phyloP scores from a whole-genome alignment of 1,140 invertebrate genomes.

The Drosophila busckii region DNA sequence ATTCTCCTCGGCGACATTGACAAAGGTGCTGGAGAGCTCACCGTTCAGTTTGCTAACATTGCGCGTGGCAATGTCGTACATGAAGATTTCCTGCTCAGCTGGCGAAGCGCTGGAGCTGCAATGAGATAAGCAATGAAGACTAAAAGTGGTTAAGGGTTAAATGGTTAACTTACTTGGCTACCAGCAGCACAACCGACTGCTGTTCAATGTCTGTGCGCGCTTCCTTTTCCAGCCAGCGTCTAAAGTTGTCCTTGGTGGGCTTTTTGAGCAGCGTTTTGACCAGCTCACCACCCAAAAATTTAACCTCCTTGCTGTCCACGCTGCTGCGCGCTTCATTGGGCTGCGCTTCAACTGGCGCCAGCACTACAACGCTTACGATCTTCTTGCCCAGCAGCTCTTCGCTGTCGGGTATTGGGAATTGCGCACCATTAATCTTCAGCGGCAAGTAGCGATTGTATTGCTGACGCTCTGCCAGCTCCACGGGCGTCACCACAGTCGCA shows the following conservation, averaged over 20 bases:
- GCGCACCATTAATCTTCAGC: conserved; percentile 89
- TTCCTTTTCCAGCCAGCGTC: conserved; percentile 88
- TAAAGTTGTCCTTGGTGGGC: conserved; percentile 87
- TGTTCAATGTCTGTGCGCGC: conserved; percentile 84
- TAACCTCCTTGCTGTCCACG: conserved; percentile 81
- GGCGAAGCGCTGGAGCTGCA: conserved; percentile 53
- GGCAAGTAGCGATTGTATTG: conserved; percentile 91
- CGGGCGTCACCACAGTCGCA: conserved; percentile 86
- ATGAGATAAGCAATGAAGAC: background rate
- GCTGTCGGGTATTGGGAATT: conserved; percentile 89
- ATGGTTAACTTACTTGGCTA: conserved; percentile 84
- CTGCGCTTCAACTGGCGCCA: conserved; percentile 85
- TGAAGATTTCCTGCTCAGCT: conserved; percentile 88
- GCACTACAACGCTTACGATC: conserved; percentile 89
- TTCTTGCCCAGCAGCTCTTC: conserved; percentile 85
- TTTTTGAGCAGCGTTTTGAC: conserved; percentile 87
- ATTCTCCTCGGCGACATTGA: conserved; percentile 90
- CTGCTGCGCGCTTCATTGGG: conserved; percentile 57
- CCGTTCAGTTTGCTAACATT: conserved; percentile 85
- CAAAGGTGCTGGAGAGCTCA: conserved; percentile 88
- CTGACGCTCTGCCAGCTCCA: conserved; percentile 85
- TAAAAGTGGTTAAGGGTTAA: background rate
- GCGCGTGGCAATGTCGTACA: conserved; percentile 87
- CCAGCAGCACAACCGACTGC: conserved; percentile 88
- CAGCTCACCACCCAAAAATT: conserved; percentile 84